These are phyloP conservation scores for Tringa solitaria DNA, from an alignment of 2,113 vertebrate genomes.

Conservation along the genomic window DNA sequence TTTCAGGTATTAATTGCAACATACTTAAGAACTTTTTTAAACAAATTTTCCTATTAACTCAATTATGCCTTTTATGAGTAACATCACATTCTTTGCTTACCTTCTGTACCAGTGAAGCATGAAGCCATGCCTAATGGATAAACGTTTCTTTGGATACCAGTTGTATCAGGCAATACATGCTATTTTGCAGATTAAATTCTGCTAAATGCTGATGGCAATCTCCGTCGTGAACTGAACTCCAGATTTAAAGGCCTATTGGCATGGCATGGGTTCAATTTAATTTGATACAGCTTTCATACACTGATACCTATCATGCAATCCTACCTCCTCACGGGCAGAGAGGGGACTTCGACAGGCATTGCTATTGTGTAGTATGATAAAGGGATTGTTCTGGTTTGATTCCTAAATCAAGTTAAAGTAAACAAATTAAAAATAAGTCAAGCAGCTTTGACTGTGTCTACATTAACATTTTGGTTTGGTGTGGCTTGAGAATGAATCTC, in stretches of 20 bases:
- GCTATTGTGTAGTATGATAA: background rate
- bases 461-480: background rate
- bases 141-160: background rate
- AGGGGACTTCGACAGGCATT: background rate
- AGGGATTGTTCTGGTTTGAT: background rate
- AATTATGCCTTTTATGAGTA: background rate
- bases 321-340: background rate
- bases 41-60: background rate
- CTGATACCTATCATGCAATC: background rate
- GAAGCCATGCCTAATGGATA: background rate
- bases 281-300: background rate
- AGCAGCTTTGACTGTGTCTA: background rate
- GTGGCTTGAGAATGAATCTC: background rate
- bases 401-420: background rate
- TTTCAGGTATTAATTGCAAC: background rate
- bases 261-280: background rate
- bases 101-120: background rate
- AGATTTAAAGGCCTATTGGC: background rate
- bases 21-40: background rate
- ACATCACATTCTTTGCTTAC: background rate
- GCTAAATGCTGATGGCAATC: background rate
- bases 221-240: background rate
- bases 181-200: background rate
- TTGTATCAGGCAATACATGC: background rate
- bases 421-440: background rate